Base-by-base conservation (phyloP, 2,113 vertebrate genomes). In the Hepsetus odoe region DNA sequence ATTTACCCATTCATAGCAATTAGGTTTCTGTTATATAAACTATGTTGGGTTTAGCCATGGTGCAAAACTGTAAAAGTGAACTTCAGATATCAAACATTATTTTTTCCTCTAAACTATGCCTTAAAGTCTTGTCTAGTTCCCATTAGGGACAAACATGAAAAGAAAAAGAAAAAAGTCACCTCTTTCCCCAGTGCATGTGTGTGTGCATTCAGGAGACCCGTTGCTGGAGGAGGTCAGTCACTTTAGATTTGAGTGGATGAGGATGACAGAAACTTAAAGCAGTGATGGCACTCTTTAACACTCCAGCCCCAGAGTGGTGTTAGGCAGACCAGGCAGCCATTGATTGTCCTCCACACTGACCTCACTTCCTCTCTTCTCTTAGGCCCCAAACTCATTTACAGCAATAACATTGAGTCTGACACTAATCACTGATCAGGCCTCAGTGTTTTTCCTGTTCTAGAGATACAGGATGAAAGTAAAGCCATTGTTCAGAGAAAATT, bases 221-320 rank as follows among this genome's bases (percentile, higher is more conserved):
- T 86, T 77, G 76, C 80, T 85, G 85, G 82, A 87, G 88, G 78
- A 87, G 72, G 82, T 77, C 83, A 87, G 88, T 92, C 90, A 89
- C 86, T 87, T 88, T 76, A 78, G 76, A 90, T 92, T 90, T 89
- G 88, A 78, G 80, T 79, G 79, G 77, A 81, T 80, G 89, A 79
- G 84, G 86, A 79, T 89, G 90, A 92, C 90, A 83, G 86, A 72
- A 83, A 87, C 86, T 88, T 24, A 85, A 86, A 90, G 85, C 85
- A 84, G 70, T 77, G 85, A 83, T 88, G 87, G 86, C 87, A 84
- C 77, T 79, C 84, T 88, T 87, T 86, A 88, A 85, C 82, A 76
- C 89, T 88, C 89, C 38, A 65, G 61, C 77, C 79, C 80, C 38
- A 28, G 67, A 62, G 76, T 77, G 80, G 32, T 38, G 61, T 72